Percentiles rank a stretch among this genome's conserved stretches.
phyloP scores from a whole-genome alignment of 2,888 invertebrate species.

The Brachycybe producta region DNA sequence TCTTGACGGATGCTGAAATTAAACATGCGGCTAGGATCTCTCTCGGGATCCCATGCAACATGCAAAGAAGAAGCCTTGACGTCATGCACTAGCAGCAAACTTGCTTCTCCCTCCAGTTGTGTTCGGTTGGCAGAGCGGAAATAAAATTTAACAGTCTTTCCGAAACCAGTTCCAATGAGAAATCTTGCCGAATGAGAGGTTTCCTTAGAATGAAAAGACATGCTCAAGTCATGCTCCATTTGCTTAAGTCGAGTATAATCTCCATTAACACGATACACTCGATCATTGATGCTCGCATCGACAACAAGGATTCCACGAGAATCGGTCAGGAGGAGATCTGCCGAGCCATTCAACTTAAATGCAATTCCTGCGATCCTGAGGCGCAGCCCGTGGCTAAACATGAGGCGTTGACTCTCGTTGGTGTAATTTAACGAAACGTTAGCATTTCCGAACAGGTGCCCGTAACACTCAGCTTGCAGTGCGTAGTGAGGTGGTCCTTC shows the following conservation, averaged over 20 bases:
- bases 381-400: slow-evolving; percentile 3
- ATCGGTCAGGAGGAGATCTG: slow-evolving; percentile 5
- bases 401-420: background rate
- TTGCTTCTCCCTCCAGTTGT: background rate
- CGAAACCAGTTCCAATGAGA: slow-evolving; percentile 1
- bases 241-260: background rate
- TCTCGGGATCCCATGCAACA: slow-evolving; percentile 10
- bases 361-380: background rate
- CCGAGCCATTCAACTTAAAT: background rate
- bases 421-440: slow-evolving; percentile 1
- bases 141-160: slow-evolving; percentile 3
- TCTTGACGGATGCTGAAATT: background rate
- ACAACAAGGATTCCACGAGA: background rate
- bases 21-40: slow-evolving; percentile 3
- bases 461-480: background rate
- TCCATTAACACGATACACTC: background rate
- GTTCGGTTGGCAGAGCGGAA: background rate
- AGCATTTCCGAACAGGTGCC: slow-evolving; percentile 8
- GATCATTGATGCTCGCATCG: background rate
- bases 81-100: background rate
- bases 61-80: background rate
- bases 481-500: background rate
- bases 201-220: background rate
- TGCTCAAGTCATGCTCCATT: slow-evolving; percentile 1
- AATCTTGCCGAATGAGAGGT: no score